Conservation (phyloP, 2,888 invertebrate species). For the Sympetrum striolatum region DNA sequence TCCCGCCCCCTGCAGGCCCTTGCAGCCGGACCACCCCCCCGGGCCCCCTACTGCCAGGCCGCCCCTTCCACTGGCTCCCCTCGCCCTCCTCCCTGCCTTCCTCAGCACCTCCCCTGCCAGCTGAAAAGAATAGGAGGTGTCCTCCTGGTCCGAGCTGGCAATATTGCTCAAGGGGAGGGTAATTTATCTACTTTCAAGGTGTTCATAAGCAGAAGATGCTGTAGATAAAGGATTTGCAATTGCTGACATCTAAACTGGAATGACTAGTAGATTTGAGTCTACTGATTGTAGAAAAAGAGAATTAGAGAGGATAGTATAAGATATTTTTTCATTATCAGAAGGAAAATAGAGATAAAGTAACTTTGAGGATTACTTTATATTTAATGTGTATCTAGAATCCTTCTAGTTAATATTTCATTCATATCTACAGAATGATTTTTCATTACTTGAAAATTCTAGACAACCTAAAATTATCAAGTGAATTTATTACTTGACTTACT, state of each 20-base stretch:
- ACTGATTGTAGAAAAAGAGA: neutral
- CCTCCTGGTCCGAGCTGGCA: neutral
- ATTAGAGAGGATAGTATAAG: neutral
- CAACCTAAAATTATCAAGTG: neutral
- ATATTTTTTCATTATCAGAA: neutral
- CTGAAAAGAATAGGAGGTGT: neutral
- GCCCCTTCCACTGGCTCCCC: neutral
- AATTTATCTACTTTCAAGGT: neutral
- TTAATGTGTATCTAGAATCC: neutral
- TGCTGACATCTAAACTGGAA: neutral
- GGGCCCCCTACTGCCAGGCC: neutral
- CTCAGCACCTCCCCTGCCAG: neutral
- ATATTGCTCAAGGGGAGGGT: neutral
- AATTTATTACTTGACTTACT: neutral
- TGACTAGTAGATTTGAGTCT: neutral
- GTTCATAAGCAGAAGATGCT: neutral
- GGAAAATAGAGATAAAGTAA: neutral
- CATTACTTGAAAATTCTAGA: neutral
- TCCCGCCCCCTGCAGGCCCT: neutral
- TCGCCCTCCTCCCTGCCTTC: neutral
- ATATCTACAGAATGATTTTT: neutral
- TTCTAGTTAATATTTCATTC: neutral
- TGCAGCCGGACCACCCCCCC: neutral
- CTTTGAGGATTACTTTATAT: neutral
- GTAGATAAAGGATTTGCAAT: neutral